Evolutionary conservation across 2,113 vertebrate genomes (phyloP), one percentile per base, ranked within the genome.

Genomic region (Pelecanus crispus): DNA sequence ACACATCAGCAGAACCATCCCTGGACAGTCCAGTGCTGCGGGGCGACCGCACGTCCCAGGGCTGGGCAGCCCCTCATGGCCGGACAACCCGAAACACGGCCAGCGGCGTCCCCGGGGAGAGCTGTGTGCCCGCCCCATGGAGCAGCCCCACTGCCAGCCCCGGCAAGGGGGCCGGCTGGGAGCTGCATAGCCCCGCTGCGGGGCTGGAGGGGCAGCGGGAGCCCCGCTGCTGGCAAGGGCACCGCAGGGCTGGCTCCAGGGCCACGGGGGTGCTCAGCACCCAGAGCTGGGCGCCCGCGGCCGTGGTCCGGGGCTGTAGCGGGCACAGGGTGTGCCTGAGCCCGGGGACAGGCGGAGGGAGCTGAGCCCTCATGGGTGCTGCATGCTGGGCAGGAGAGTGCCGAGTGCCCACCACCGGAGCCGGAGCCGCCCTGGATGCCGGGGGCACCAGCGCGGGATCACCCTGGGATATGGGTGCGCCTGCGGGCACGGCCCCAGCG

Each of bases 1-100:
- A 96, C 94, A 95, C 96, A 96, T 96, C 96, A 97, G 96, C 97
- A 97, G 87, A 92, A 84, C 63, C 67, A 5, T 63, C 78, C 77
- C 91, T 4, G 44, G 86, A 88, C 61, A 25, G 94, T 38, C 44
- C 95, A 18, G 74, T 2, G 66, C 88, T 22, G 88, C 3, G 28
- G 79, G 74, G 91, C 87, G 0, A 1, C 53, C 0, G 62, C 77
- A 12, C 22, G 0, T 21, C 49, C 68, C 5, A 1, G 56, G 22
- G 36, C 50, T 24, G 75, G 24, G 77, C 78, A 84, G 81, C 78
- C 81, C 65, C 86, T 62, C 8, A 1, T 4, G 1, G 34, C 1
- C 18, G 28, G 86, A 74, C 55, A 32, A 71, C 80, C 89, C 49
- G 0, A 52, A 74, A 32, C 15, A 7, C 0, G 12, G 32, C 26